Base-by-base conservation (phyloP, 92 coral and sea anemone species). In the Meandrina meandrites region DNA sequence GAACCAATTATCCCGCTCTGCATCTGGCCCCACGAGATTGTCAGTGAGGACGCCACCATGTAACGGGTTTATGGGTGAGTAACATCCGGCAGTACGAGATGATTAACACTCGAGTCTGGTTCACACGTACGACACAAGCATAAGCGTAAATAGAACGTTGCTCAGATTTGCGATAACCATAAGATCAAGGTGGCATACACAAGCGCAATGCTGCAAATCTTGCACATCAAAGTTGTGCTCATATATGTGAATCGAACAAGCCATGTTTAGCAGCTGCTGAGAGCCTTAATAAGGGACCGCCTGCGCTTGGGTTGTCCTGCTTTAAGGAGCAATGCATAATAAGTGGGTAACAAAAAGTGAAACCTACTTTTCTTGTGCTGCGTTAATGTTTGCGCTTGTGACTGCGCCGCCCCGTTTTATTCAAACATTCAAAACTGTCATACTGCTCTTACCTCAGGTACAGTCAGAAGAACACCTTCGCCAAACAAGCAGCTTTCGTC, bases 21-120 rank as follows among this genome's bases (percentile, higher is more conserved):
- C 96, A 17, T 92, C 97, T 34, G 99, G 99, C 7, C 99, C 99
- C 1, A 64, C 96, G 15, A 86, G 99, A 74, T 81, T 97, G 28
- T 88, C 96, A 58, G 94, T 97, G 15, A 92, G 99, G 54, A 95
- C 99, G 27, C 99, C 99, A 56, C 99, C 99, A 18, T 95, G 94
- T 45, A 97, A 97, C 69, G 99, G 99, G 67, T 91, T 92, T 91
- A 93, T 97, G 90, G 99, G 99, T 94, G 77, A 87, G 89, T 79
- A 40, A 18, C 60, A 50, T 50, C 16, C n/a, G n/a, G n/a, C n/a
- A n/a, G n/a, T n/a, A 50, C 2, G 2, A 40, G 45, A 40, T 40
- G 45, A 6, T 6, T 40, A 40, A 13, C 53, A 48, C 53, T 48
- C 14, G 14, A 48, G 53, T 48, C 53, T 48, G 53, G 9, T 48